Evolutionary conservation across 2,888 invertebrate species (phyloP).

Genomic region (Tetheella fluctuosa): DNA sequence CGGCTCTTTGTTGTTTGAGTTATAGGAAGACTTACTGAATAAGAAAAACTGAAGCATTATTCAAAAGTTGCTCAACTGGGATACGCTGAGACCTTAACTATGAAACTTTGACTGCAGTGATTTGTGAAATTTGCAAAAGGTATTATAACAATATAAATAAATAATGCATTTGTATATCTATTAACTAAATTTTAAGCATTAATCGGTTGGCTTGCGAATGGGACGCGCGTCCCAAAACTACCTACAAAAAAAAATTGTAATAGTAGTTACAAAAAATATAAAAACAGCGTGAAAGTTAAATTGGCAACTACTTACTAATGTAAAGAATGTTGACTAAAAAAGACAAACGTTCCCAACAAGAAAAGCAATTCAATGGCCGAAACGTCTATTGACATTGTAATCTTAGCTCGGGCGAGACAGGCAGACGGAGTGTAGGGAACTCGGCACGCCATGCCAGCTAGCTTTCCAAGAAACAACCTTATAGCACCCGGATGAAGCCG

Average conservation of each 20-base stretch:
- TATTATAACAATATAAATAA: no score
- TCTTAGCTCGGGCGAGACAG: constrained; percentile 58
- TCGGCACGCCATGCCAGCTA: constrained; percentile 50
- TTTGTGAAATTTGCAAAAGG: constrained; percentile 26
- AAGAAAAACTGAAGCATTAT: constrained; percentile 71
- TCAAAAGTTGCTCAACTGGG: constrained; percentile 55
- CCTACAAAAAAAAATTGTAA: no score
- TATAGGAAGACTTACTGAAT: constrained; percentile 69
- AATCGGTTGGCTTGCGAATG: no score
- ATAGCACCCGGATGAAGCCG: constrained; percentile 51
- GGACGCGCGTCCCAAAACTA: no score
- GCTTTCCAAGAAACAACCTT: constrained; percentile 67
- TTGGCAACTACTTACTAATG: constrained; percentile 30
- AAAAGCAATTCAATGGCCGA: constrained; percentile 55
- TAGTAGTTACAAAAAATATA: background rate
- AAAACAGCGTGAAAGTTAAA: background rate
- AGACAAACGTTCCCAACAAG: constrained; percentile 46
- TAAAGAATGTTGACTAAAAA: constrained; percentile 45
- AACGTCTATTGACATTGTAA: constrained; percentile 72
- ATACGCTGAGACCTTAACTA: constrained; percentile 51
- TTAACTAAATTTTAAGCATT: no score
- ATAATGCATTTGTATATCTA: no score
- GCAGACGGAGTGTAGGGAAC: constrained; percentile 37
- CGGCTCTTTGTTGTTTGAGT: constrained; percentile 76
- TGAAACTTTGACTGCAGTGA: constrained; percentile 43